These are phyloP conservation scores for Coendou prehensilis DNA, from an alignment of 2,797 vertebrate genomes.

Conservation along the genomic window DNA sequence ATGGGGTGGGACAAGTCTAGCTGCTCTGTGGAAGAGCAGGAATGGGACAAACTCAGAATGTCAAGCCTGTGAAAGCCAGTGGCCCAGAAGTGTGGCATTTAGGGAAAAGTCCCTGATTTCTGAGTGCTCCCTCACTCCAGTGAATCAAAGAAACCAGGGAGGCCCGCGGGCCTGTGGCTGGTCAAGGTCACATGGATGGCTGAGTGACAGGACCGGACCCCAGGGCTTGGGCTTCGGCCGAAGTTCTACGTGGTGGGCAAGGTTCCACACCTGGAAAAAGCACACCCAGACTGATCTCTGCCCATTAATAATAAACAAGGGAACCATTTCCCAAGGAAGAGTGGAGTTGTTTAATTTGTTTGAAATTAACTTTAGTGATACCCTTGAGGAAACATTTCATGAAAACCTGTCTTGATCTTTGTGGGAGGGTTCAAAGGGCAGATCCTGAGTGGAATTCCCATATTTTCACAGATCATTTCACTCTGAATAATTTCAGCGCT, in stretches of 20 bases:
- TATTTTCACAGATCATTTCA: conserved; percentile 49
- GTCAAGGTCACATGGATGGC: neutral
- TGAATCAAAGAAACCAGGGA: neutral
- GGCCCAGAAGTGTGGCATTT: neutral
- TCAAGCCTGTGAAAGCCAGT: neutral
- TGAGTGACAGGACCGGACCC: neutral
- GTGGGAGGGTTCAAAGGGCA: neutral
- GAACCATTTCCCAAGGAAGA: neutral
- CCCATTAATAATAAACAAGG: conserved; percentile 52
- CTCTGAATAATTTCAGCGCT: neutral
- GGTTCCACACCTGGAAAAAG: neutral
- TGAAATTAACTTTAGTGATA: conserved; percentile 60
- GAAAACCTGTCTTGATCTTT: conserved; percentile 14
- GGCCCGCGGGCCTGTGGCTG: neutral
- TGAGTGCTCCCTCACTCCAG: neutral
- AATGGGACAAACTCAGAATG: neutral
- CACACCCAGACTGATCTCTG: neutral
- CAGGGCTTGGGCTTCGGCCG: neutral
- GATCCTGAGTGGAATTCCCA: neutral
- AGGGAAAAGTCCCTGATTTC: neutral
- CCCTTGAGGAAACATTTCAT: conserved; percentile 21
- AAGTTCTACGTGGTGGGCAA: neutral
- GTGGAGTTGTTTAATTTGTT: conserved; percentile 56
- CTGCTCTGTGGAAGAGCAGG: neutral
- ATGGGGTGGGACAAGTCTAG: neutral